Percentiles rank a stretch among this genome's conserved stretches.
Conservation (phyloP, 2,797 vertebrate species). For the Malurus splendens region DNA sequence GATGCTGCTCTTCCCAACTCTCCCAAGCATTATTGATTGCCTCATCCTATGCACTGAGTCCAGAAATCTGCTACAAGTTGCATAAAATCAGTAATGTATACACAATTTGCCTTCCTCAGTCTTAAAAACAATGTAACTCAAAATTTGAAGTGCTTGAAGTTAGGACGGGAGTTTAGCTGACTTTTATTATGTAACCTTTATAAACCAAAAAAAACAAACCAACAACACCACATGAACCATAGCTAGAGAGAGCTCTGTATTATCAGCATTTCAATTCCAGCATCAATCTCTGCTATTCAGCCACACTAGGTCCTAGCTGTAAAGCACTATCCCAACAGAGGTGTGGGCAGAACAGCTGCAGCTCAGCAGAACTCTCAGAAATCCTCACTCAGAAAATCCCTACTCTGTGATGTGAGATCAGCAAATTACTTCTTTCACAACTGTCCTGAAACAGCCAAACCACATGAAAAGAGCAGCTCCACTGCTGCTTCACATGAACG, state of each 20-base stretch:
- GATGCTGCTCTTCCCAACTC: background rate
- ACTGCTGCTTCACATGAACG: background rate
- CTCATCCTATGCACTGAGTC: background rate
- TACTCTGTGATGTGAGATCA: background rate
- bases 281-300: background rate
- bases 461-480: background rate
- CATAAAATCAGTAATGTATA: fast-evolving
- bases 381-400: background rate
- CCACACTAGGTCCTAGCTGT: background rate
- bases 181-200: background rate
- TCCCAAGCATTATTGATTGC: background rate
- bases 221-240: background rate
- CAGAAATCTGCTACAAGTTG: background rate
- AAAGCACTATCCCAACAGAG: background rate
- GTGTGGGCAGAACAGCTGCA: background rate
- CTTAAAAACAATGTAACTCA: background rate
- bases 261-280: background rate
- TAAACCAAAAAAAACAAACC: background rate
- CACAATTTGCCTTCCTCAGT: background rate
- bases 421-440: background rate
- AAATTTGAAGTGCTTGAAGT: background rate
- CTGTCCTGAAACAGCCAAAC: background rate
- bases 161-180: background rate
- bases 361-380: background rate
- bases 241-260: background rate